Evolutionary conservation across 2,888 invertebrate species (phyloP).

Genomic region (Cataglyphis altisquamis): DNA sequence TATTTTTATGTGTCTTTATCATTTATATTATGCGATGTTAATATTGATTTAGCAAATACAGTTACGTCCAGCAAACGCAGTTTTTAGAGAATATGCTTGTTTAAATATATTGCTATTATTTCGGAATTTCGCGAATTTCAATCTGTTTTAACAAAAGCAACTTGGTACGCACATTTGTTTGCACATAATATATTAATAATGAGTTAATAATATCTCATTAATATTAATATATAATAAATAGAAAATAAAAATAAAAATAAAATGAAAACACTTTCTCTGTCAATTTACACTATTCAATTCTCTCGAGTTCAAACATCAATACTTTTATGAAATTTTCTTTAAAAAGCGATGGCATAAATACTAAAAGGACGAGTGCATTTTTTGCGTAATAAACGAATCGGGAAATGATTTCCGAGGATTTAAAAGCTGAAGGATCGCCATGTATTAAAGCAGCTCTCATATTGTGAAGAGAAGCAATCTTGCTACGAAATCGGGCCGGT

Average conservation of each 20-base stretch:
- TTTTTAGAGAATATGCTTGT: background rate
- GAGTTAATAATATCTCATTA: background rate
- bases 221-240: background rate
- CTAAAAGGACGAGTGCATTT: background rate
- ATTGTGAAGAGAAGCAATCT: conserved; percentile 45
- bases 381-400: conserved; percentile 35
- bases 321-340: background rate
- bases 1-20: background rate
- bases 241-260: background rate
- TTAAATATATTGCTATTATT: background rate
- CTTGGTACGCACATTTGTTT: background rate
- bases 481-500: conserved; percentile 12
- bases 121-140: background rate
- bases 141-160: background rate
- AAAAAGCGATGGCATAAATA: background rate
- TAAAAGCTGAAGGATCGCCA: conserved; percentile 6
- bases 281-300: background rate
- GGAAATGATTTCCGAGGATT: conserved; percentile 12
- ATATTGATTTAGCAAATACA: background rate
- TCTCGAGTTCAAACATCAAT: background rate
- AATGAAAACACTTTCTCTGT: background rate
- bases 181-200: background rate
- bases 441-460: conserved; percentile 32
- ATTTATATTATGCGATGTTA: background rate
- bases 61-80: no score